Base-by-base conservation (phyloP, 1,140 invertebrate genomes). In the Ctenoplectra terminalis region DNA sequence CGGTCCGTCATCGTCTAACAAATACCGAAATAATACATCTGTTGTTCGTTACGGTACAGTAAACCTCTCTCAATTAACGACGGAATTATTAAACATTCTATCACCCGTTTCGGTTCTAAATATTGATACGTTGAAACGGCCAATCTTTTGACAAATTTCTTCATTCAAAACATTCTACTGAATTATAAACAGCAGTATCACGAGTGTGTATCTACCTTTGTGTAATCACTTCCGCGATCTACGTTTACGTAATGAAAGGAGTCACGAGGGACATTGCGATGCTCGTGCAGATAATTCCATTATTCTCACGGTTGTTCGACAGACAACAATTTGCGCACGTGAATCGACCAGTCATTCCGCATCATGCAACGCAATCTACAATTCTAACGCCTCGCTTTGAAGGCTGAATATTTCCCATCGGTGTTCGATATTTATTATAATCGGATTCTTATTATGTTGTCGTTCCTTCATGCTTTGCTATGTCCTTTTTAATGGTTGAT, bases 221-320 rank as follows among this genome's bases (percentile, higher is more conserved):
- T 26, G 48, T 63, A 80, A 80, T 26, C 37, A 8, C 29, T 63
- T 29, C 58, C 48, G 29, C 34, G 15, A 61, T 23, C n/a, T 34
- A 34, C 9, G 76, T 50, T 50, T 79, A n/a, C 69, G 34, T 54
- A 80, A 80, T 71, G 76, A 72, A 80, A 72, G 46, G 43, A 43
- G 29, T 20, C 69, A 43, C 43, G 56, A 31, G 26, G 48, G n/a
- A 29, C 40, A 37, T 60, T 23, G 37, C 31, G 48, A 77, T 67
- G 40, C 43, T 43, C 74, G 56, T 43, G 58, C 48, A 34, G 77
- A 80, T 80, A 73, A 80, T 73, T 46, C 23, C 58, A 52, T 73
- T 63, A 64, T 80, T 80, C 77, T 52, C n/a, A 80, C 58, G 70
- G 77, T 17, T 23, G n/a, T 20, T 23, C 20, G 46, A 37, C 37